Percentiles rank a stretch among this genome's conserved stretches.
These are phyloP conservation scores for Dolomedes plantarius DNA, from an alignment of 2,888 invertebrate species.

Conservation along the genomic window DNA sequence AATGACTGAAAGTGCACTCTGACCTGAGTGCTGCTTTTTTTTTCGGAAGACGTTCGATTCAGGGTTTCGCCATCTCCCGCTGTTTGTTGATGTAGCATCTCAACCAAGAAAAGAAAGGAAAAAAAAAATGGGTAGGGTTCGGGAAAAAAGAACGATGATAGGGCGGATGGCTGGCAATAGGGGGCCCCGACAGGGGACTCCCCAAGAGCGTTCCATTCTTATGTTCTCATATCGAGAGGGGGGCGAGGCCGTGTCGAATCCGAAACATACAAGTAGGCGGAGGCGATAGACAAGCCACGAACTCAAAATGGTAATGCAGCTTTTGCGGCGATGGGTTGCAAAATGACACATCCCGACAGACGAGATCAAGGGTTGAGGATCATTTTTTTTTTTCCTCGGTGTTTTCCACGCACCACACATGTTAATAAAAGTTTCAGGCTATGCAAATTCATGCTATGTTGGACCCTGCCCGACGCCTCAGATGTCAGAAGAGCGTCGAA, in stretches of 20 bases:
- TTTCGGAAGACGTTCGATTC: neutral
- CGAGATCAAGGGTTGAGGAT: neutral
- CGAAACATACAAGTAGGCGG: constrained; percentile 9
- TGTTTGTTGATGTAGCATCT: constrained; percentile 20
- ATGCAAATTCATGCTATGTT: no score
- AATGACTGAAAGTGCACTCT: constrained; percentile 2
- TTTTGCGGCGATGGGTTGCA: neutral
- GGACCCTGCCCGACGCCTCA: no score
- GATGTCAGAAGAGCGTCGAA: no score
- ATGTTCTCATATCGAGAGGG: neutral
- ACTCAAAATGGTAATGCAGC: neutral
- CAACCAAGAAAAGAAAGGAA: neutral
- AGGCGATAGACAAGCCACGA: neutral
- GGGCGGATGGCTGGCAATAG: neutral
- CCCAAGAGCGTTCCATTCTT: neutral
- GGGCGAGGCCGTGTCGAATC: neutral
- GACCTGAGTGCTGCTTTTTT: neutral
- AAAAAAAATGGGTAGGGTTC: neutral
- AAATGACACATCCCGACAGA: neutral
- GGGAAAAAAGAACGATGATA: no score
- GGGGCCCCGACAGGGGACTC: neutral
- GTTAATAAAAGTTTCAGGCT: no score
- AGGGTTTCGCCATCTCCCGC: neutral
- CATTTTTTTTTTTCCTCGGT: no score
- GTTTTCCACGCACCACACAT: no score